phyloP scores from a whole-genome alignment of 2,888 invertebrate genomes.

The Plagiodera versicolora region DNA sequence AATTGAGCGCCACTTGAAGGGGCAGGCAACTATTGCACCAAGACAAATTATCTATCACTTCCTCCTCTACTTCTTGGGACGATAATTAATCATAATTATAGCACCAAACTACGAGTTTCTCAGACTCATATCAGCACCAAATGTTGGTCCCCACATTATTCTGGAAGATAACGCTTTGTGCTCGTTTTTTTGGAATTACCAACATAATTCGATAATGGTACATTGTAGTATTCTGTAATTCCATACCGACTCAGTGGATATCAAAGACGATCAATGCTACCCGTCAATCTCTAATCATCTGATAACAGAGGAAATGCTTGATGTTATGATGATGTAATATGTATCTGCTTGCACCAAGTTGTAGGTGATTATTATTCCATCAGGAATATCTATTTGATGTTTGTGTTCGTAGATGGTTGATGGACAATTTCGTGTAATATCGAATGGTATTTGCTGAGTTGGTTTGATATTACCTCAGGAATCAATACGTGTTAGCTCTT shows the following conservation, averaged over 20 bases:
- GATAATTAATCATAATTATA: conserved; percentile 31
- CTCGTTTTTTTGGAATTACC: too few relatives aligned
- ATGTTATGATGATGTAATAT: not conserved
- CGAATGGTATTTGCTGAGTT: too few relatives aligned
- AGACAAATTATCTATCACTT: conserved; percentile 34
- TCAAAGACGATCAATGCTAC: not conserved
- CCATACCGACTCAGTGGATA: not conserved
- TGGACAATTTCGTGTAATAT: not conserved
- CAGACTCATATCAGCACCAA: too few relatives aligned
- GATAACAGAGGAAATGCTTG: not conserved
- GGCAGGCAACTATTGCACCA: conserved; percentile 21
- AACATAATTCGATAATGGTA: not conserved
- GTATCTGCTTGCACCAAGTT: not conserved
- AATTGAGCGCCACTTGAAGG: not conserved
- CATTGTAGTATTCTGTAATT: not conserved
- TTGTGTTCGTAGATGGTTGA: not conserved
- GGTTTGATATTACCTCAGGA: too few relatives aligned
- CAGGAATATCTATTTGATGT: not conserved
- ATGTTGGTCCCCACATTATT: too few relatives aligned
- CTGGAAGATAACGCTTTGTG: too few relatives aligned
- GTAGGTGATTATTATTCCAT: not conserved
- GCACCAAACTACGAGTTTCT: conserved; percentile 22
- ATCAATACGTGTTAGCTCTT: too few relatives aligned
- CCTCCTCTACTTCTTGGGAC: conserved; percentile 30
- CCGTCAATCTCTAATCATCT: not conserved